A percentile compares a stretch with the other conserved stretches of the same genome.
These are phyloP conservation scores for Clavelina lepadiformis DNA, from an alignment of 23 tunicate genomes.

Conservation along the genomic window DNA sequence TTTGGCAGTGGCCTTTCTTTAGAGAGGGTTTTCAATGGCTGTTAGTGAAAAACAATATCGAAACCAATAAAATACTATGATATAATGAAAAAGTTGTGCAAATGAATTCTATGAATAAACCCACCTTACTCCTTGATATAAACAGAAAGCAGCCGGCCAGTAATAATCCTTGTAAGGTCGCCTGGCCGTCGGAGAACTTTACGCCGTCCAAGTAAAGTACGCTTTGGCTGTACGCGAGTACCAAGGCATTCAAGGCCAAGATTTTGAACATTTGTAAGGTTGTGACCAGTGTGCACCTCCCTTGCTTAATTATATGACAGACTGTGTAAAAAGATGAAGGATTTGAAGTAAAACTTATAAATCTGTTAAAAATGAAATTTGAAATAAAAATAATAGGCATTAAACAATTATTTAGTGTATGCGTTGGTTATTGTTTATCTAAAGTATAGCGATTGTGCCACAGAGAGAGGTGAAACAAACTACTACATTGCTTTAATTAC, in stretches of 20 bases:
- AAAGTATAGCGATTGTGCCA: too few relatives aligned
- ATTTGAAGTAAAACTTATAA: neutral
- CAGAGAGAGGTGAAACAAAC: too few relatives aligned
- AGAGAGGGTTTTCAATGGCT: conserved; percentile 90
- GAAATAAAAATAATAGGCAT: too few relatives aligned
- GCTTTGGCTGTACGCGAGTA: conserved; percentile 92
- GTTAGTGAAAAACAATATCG: neutral
- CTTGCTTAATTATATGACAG: conserved; percentile 98
- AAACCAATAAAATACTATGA: too few relatives aligned
- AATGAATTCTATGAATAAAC: too few relatives aligned
- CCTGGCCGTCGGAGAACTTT: conserved; percentile 96
- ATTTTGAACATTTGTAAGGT: conserved; percentile 98
- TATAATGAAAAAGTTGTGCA: too few relatives aligned
- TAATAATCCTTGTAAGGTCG: conserved; percentile 88
- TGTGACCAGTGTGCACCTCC: conserved; percentile 96
- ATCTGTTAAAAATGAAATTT: too few relatives aligned
- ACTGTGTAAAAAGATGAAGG: conserved; percentile 33
- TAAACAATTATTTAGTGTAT: too few relatives aligned
- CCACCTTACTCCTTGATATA: conserved; percentile 90
- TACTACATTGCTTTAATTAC: too few relatives aligned
- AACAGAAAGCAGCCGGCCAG: conserved; percentile 97
- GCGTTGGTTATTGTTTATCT: too few relatives aligned
- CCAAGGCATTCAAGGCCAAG: conserved; percentile 84
- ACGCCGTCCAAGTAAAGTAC: conserved; percentile 95
- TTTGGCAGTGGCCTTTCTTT: conserved; percentile 92